These are phyloP conservation scores for Nephrotoma guestfalica DNA, from an alignment of 2,888 invertebrate genomes.

Conservation along the genomic window DNA sequence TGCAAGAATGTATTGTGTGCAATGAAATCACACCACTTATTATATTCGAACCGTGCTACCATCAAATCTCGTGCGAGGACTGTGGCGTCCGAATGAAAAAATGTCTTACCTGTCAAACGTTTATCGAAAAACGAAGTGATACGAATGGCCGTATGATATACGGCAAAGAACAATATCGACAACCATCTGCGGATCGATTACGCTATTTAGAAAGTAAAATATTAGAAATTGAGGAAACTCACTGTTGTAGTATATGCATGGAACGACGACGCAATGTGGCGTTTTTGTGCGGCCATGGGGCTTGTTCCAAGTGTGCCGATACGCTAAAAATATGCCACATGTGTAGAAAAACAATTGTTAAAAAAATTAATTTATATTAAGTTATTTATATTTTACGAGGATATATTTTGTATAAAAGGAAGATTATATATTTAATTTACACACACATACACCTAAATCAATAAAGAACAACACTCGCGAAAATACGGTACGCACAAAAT, in stretches of 20 bases:
- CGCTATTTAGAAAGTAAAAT: slow-evolving; percentile 58
- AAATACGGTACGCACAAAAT: background rate
- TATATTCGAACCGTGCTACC: slow-evolving; percentile 57
- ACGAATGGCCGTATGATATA: slow-evolving; percentile 37
- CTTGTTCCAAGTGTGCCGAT: slow-evolving; percentile 68
- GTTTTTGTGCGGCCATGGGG: slow-evolving; percentile 78
- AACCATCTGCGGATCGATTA: slow-evolving; percentile 50
- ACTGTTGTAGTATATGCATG: slow-evolving; percentile 79
- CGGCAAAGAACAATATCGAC: slow-evolving; percentile 32
- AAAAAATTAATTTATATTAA: slow-evolving; percentile 32
- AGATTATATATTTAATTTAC: background rate
- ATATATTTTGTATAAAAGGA: background rate
- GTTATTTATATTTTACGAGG: background rate
- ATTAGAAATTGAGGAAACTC: slow-evolving; percentile 74
- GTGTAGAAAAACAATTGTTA: slow-evolving; percentile 35
- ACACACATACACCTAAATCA: background rate
- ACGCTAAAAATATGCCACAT: slow-evolving; percentile 75
- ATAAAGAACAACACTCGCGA: background rate
- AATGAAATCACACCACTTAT: slow-evolving; percentile 50
- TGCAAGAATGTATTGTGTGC: slow-evolving; percentile 54
- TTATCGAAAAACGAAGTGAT: slow-evolving; percentile 41
- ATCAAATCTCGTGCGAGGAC: slow-evolving; percentile 58
- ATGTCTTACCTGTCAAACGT: slow-evolving; percentile 49
- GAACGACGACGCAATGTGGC: slow-evolving; percentile 67
- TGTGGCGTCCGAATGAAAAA: slow-evolving; percentile 65